phyloP scores from a whole-genome alignment of 2,797 vertebrate genomes.

The Pipistrellus pygmaeus region DNA sequence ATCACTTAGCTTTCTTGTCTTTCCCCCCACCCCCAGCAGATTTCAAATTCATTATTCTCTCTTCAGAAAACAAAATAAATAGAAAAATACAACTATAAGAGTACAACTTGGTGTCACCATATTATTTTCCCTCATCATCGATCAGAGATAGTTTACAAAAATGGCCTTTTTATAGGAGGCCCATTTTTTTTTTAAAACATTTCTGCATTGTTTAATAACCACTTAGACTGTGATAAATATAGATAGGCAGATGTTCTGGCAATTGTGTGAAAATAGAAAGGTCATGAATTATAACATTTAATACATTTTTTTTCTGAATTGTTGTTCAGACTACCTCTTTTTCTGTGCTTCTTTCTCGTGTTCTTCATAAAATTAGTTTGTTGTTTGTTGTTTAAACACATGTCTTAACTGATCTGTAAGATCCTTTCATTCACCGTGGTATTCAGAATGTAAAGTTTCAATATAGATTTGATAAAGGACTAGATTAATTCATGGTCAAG shows the following conservation, averaged over 20 bases:
- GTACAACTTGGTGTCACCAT: background rate
- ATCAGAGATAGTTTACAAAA: background rate
- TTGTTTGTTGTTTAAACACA: background rate
- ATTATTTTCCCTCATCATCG: background rate
- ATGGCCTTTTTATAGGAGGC: background rate
- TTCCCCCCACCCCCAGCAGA: background rate
- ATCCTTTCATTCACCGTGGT: background rate
- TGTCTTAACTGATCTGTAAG: background rate
- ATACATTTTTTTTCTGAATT: background rate
- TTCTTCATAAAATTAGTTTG: background rate
- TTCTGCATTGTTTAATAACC: background rate
- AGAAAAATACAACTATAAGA: background rate
- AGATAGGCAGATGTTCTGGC: background rate
- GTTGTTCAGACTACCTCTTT: background rate
- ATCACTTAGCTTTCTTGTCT: background rate
- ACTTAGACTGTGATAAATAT: background rate
- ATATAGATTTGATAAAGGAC: slow-evolving; percentile 7
- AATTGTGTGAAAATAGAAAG: background rate
- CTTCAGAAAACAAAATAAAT: slow-evolving; percentile 5
- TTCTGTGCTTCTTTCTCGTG: background rate
- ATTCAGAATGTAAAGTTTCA: background rate
- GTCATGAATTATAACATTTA: background rate
- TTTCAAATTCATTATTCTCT: background rate
- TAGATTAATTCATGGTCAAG: background rate
- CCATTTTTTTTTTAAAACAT: background rate